Conservation (phyloP, 1,140 invertebrate species). For the Drosophila sucinea region DNA sequence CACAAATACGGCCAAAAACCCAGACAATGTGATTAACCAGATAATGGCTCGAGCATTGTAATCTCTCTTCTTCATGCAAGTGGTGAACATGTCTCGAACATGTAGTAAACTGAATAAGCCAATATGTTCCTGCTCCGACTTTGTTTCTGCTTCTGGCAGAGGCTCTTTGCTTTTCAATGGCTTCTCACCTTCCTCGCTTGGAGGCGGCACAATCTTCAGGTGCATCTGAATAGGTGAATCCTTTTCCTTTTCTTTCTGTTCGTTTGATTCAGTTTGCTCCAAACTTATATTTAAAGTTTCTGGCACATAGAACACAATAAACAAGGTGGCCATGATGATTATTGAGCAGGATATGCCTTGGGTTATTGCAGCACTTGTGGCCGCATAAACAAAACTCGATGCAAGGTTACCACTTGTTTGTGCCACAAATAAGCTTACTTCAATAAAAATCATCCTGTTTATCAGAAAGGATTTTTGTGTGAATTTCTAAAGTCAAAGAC, state of each 20-base stretch:
- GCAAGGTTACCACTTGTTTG: slow-evolving; percentile 85
- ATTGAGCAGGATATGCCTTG: slow-evolving; percentile 60
- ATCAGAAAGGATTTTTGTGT: not conserved
- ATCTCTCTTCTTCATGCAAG: slow-evolving; percentile 85
- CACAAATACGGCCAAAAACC: slow-evolving; percentile 85
- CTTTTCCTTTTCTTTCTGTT: slow-evolving; percentile 28
- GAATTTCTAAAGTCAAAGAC: not conserved
- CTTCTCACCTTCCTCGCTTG: not conserved
- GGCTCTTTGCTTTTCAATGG: slow-evolving; percentile 7
- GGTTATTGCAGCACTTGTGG: slow-evolving; percentile 57
- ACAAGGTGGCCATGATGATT: slow-evolving; percentile 55
- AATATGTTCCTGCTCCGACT: slow-evolving; percentile 42
- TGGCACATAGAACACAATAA: slow-evolving; percentile 63
- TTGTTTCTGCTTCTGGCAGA: not conserved
- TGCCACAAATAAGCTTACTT: slow-evolving; percentile 85
- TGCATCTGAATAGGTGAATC: slow-evolving; percentile 8
- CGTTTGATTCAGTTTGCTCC: slow-evolving; percentile 16
- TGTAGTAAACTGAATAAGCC: slow-evolving; percentile 85
- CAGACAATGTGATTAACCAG: slow-evolving; percentile 85
- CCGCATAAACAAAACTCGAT: slow-evolving; percentile 82
- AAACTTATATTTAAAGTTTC: slow-evolving; percentile 65
- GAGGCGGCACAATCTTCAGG: not conserved
- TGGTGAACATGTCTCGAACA: slow-evolving; percentile 85
- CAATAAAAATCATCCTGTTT: slow-evolving; percentile 86
- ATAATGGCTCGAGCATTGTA: slow-evolving; percentile 86